Base-by-base conservation (phyloP, 2,113 vertebrate species). In the Entomyzon cyanotis region DNA sequence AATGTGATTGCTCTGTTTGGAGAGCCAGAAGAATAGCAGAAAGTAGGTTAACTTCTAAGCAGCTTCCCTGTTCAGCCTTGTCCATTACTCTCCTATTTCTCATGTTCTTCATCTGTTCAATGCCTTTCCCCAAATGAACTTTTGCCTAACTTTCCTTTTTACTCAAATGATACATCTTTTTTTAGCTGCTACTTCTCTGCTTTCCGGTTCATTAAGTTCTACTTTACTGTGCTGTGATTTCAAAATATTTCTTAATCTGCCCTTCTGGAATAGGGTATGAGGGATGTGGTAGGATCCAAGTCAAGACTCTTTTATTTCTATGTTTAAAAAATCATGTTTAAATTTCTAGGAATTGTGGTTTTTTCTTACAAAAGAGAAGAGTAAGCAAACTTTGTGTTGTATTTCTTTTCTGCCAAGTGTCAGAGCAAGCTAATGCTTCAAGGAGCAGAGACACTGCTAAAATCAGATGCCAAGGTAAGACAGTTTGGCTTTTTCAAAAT, bases 401-500 rank as follows among this genome's bases (percentile, higher is more conserved):
- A 6, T 67, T 95, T 96, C 11, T 78, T 97, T 97, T 95, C 60
- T 95, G 78, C 39, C 15, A 93, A 98, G 98, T 93, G 22, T 96
- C 97, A 97, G 71, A 97, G 30, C 55, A 95, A 96, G 74, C 39
- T 98, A 75, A 89, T 20, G 8, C 55, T 96, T 83, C 56, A 37
- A 73, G 83, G 44, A 96, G 21, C 25, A 2, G 94, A 97, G 78
- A 68, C 69, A 21, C 15, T 86, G 62, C 76, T 47, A 35, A 53
- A 69, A 31, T 79, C 95, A 18, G 81, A 97, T 96, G 28, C 65
- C 55, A 80, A 96, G 98, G 98, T 98, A 98, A 96, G 96, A 31
- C 15, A 13, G 17, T 41, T 31, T 47, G 20, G 0, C 2, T 47
- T 76, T 41, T 76, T 55, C 4, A 4, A 62, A 83, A 23, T 35